Evolutionary conservation across 2,797 vertebrate genomes (phyloP).

Genomic region (Botia almorhae): DNA sequence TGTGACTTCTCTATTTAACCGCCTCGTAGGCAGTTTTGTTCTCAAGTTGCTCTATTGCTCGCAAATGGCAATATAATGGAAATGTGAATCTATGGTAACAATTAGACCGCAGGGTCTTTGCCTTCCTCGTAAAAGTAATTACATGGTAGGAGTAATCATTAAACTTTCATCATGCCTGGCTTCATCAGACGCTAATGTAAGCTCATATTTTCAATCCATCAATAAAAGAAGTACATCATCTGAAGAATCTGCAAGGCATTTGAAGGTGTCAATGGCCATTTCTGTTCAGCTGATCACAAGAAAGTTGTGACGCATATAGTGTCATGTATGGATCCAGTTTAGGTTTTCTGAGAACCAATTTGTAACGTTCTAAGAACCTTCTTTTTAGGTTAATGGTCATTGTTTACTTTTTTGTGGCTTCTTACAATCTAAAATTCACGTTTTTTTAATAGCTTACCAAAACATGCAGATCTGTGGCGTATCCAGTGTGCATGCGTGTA

Average conservation of each 20-base stretch:
- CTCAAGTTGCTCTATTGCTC: slow-evolving; percentile 15
- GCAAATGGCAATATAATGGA: slow-evolving; percentile 40
- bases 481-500: background rate
- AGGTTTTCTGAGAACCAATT: too few species aligned
- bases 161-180: slow-evolving; percentile 72
- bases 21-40: background rate
- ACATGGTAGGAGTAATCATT: slow-evolving; percentile 70
- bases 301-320: background rate
- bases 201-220: slow-evolving; percentile 46
- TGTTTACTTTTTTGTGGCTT: too few species aligned
- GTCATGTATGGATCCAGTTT: too few species aligned
- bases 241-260: slow-evolving; percentile 3
- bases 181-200: slow-evolving; percentile 72
- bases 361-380: too few species aligned
- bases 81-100: slow-evolving; percentile 43
- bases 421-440: too few species aligned
- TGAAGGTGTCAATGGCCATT: slow-evolving; percentile 18
- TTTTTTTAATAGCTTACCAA: too few species aligned
- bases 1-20: background rate
- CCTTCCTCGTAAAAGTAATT: slow-evolving; percentile 62
- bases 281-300: slow-evolving; percentile 4
- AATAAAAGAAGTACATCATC: slow-evolving; percentile 22
- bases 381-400: too few species aligned
- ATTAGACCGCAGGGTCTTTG: slow-evolving; percentile 27
- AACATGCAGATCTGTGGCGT: background rate